Conservation (phyloP, 2,888 invertebrate species). For the Aphelenchoides bicaudatus region DNA sequence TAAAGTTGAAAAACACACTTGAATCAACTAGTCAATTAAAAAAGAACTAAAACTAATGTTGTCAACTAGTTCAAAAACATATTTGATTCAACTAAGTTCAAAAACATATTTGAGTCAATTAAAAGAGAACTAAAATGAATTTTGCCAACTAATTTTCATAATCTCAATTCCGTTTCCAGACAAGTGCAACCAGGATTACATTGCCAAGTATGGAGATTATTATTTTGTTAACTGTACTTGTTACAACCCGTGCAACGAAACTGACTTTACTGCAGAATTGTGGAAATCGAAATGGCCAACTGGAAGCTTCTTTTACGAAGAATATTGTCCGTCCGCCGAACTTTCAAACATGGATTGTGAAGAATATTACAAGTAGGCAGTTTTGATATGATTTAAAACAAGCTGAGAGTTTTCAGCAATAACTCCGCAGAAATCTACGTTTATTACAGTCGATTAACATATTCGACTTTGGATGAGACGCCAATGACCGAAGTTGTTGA, state of each 20-base stretch:
- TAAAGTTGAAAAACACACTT: no score
- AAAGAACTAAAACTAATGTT: no score
- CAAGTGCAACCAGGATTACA: constrained; percentile 18
- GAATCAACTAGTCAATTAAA: no score
- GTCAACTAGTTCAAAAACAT: no score
- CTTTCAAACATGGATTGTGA: neutral
- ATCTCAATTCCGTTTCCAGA: constrained; percentile 10
- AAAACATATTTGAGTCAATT: no score
- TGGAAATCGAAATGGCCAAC: constrained; percentile 9
- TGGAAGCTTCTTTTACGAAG: constrained; percentile 14
- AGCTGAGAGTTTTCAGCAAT: neutral
- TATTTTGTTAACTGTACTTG: constrained; percentile 17
- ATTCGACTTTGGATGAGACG: constrained; percentile 8
- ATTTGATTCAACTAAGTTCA: no score
- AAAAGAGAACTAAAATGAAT: no score
- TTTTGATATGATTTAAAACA: no score
- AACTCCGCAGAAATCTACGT: constrained; percentile 1
- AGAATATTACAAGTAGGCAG: neutral
- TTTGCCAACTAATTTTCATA: no score
- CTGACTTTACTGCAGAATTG: neutral
- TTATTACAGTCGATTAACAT: constrained; percentile 9
- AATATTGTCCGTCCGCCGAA: constrained; percentile 2
- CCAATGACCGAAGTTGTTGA: constrained; percentile 10
- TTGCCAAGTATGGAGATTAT: constrained; percentile 22
- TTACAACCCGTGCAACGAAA: constrained; percentile 15